Base-by-base conservation (phyloP, 2,888 invertebrate species). In the Elysia crispata region DNA sequence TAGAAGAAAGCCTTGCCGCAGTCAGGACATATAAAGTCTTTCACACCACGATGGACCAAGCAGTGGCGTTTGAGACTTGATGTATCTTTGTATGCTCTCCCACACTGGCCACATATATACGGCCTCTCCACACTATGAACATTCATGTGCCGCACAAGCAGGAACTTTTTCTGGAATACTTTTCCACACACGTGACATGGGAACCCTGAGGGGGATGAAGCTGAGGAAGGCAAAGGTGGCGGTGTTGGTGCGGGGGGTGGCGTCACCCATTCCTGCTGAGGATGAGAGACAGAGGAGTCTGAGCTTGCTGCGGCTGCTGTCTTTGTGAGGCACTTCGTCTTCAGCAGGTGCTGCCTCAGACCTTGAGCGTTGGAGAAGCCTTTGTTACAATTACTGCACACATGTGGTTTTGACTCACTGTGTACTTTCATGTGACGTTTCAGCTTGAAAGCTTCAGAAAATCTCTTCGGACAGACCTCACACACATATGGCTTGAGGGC, bases 1-100 rank as follows among this genome's bases (percentile, higher is more conserved):
- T 80, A 80, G 54, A 64, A 80, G 62, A 80, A 80, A 33, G 49
- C 80, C 50, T 76, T 80, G 20, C 66, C 73, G 66, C 80, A 80
- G 3, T 72, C n/a, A 30, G 72, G n/a, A 31, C 80, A 80, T 20
- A 80, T 54, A 25, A 62, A 76, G n/a, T 60, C 50, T 28, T 76
- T 80, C 18, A 80, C 23, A n/a, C 80, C 80, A 33, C 50, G 60
- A 25, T 80, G 80, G 11, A 72, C 49, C 70, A 80, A 15, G 64
- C 64, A 76, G 28, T 80, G 80, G 0, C 80, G 70, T 72, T 60
- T 41, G 23, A 80, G 70, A 64, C 80, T 80, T 13, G 80, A 80
- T 13, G 75, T 80, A 41, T 80, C 80, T 31, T 80, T 80, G 73
- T 80, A 80, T 5, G 80, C 28, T 28, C 72, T 57, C 30, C 57